These are phyloP conservation scores for Argyrosomus japonicus DNA, from an alignment of 2,113 vertebrate genomes.

Conservation along the genomic window DNA sequence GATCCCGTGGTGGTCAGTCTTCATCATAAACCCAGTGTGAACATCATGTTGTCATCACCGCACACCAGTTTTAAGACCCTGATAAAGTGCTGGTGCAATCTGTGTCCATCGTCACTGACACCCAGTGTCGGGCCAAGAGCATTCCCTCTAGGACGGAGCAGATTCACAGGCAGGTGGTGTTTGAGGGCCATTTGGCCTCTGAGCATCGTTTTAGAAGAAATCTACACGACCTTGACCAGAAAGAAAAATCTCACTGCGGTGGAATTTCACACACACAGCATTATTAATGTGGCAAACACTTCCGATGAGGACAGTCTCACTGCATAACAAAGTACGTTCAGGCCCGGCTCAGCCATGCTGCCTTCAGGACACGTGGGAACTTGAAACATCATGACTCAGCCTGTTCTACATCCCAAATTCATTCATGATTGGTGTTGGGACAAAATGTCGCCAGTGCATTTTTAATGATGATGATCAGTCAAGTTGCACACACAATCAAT, in stretches of 20 bases:
- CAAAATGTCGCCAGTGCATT: not conserved
- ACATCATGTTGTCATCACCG: slow-evolving; percentile 30
- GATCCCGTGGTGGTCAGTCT: slow-evolving; percentile 19
- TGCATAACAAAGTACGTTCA: not conserved
- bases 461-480: not conserved
- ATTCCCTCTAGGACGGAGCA: not conserved
- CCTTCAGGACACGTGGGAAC: slow-evolving; percentile 27
- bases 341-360: not conserved
- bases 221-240: not conserved
- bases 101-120: not conserved
- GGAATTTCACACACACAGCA: not conserved
- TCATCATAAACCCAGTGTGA: slow-evolving; percentile 43
- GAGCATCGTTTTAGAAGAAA: not conserved
- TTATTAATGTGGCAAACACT: not conserved
- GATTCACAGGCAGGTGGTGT: not conserved
- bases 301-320: not conserved
- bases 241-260: not conserved
- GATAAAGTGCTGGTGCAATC: slow-evolving; percentile 18
- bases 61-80: slow-evolving; percentile 26
- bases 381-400: slow-evolving; percentile 19
- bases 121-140: not conserved
- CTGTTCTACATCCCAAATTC: not conserved
- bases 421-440: not conserved
- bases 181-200: not conserved
- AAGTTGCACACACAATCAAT: not conserved